These are phyloP conservation scores for Entomyzon cyanotis DNA, from an alignment of 2,113 vertebrate species.

Conservation along the genomic window DNA sequence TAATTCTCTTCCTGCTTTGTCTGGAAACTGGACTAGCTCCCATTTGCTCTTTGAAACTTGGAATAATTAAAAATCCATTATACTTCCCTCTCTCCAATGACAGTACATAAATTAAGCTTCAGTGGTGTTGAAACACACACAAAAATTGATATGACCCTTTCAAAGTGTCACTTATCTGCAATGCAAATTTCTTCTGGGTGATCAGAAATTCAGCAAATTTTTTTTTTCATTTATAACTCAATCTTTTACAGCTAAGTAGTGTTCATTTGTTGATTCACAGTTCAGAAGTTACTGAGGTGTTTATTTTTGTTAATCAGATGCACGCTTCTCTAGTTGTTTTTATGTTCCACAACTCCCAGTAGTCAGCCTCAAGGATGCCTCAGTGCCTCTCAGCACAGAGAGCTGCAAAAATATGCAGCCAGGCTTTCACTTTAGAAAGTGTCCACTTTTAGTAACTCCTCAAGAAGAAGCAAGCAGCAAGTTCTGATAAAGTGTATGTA, in stretches of 20 bases:
- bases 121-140: not conserved
- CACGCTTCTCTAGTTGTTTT: conserved; percentile 9
- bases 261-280: conserved; percentile 49
- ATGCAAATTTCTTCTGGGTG: conserved; percentile 38
- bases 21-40: conserved; percentile 9
- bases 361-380: not conserved
- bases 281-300: conserved; percentile 35
- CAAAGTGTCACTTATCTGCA: conserved; percentile 50
- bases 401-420: not conserved
- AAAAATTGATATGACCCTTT: conserved; percentile 29
- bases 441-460: not conserved
- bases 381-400: not conserved
- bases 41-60: conserved; percentile 28
- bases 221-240: conserved; percentile 33
- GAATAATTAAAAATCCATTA: conserved; percentile 73
- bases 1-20: not conserved
- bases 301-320: conserved; percentile 40
- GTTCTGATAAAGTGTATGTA: not conserved
- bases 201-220: conserved; percentile 52
- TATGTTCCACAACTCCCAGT: not conserved
- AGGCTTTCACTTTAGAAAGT: not conserved
- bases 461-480: not conserved
- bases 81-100: not conserved
- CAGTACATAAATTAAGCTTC: conserved; percentile 69
- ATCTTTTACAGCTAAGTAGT: conserved; percentile 17